Percentiles rank a stretch among this genome's conserved stretches.
phyloP scores from a whole-genome alignment of 1,140 invertebrate species.

The Ctenoplectra terminalis region DNA sequence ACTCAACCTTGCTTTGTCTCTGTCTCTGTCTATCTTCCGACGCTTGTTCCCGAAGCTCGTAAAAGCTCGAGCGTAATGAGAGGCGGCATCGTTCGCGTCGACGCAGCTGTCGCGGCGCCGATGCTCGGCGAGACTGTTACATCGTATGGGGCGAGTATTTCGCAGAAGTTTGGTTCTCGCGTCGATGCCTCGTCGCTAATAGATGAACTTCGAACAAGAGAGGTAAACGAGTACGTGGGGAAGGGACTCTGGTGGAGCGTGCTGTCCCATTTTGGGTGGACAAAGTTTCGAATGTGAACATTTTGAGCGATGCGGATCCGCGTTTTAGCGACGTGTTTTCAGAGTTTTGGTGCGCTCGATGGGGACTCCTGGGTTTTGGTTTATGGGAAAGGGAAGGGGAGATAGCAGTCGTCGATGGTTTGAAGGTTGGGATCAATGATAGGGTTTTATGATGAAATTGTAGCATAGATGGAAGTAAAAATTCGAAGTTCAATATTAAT shows the following conservation, averaged over 20 bases:
- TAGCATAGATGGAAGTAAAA: no score
- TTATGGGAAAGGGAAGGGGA: background rate
- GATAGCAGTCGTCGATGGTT: no score
- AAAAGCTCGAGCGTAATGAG: slow-evolving; percentile 57
- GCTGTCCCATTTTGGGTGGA: background rate
- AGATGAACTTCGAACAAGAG: slow-evolving; percentile 11
- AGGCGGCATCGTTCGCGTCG: slow-evolving; percentile 41
- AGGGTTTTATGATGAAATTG: no score
- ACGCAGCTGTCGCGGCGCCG: slow-evolving; percentile 45
- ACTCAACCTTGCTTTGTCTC: slow-evolving; percentile 29
- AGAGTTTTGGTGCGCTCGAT: background rate
- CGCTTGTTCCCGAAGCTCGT: slow-evolving; percentile 27
- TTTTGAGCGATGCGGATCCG: background rate
- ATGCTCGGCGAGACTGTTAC: slow-evolving; percentile 2
- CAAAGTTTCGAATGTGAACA: background rate
- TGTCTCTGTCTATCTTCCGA: background rate
- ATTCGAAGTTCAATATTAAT: no score
- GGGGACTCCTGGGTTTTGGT: background rate
- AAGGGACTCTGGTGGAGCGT: background rate
- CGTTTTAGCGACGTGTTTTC: background rate
- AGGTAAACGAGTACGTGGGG: background rate
- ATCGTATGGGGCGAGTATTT: slow-evolving; percentile 26
- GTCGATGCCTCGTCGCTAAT: slow-evolving; percentile 8
- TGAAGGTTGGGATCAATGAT: no score
- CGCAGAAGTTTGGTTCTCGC: slow-evolving; percentile 22